Base-by-base conservation (phyloP, 2,888 invertebrate species). In the Bugulina stolonifera region DNA sequence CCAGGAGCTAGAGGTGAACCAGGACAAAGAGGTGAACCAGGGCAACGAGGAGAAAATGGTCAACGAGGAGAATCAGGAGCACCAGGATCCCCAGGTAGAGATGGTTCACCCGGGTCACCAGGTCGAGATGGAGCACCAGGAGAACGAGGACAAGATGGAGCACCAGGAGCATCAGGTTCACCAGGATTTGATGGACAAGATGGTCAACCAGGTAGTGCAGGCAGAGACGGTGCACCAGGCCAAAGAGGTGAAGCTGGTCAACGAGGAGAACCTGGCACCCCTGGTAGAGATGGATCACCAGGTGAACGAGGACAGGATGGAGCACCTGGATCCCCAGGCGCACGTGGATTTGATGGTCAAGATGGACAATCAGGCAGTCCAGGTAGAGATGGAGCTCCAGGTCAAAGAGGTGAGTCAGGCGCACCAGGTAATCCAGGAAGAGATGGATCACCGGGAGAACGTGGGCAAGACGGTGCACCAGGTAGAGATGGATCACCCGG, bases 21-120 rank as follows among this genome's bases (percentile, higher is more conserved):
- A 23, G 73, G 70, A 71, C 25, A 22, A 54, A 35, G 29, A 22
- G 75, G 75, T 3, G 32, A 18, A 72, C 64, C 64, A 14, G 64
- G 64, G 2, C 10, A 2, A 32, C 64, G 29, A 27, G 64, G 64
- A 32, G 3, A n/a, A 64, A 32, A 25, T 64, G 64, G 64, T 18
- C 3, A 32, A 2, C 5, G 10, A 10, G 64, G 64, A 34, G 5
- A 25, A 34, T 2, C 27, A 3, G 64, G 64, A 64, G 29, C 27
- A 3, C 64, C 29, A 64, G 64, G 64, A 27, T 14, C 64, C 22
- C 64, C 64, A 32, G 64, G 64, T 29, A 29, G 18, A 14, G 64
- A 64, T 64, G 64, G 57, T 52, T 14, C 52, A 52, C 52, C 52
- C 18, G 52, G 52, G 5, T 5, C 10, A n/a, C 57, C 57, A 18